Percentiles rank a stretch among this genome's conserved stretches.
These are phyloP conservation scores for Mythimna pallens DNA, from an alignment of 2,888 invertebrate species.

Conservation along the genomic window DNA sequence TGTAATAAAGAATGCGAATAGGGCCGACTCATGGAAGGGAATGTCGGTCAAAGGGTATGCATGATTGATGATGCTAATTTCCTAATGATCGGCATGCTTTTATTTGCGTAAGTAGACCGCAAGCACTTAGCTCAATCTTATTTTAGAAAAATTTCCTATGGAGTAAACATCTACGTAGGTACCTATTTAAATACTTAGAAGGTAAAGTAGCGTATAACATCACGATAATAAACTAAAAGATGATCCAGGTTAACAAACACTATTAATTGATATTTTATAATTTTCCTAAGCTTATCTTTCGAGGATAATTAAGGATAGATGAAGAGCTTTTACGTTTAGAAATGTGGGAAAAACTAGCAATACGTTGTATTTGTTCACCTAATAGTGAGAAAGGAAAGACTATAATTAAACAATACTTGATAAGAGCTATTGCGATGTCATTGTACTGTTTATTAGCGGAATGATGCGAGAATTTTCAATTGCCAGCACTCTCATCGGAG, in stretches of 20 bases:
- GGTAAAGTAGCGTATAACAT: neutral
- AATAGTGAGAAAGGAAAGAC: conserved; percentile 30
- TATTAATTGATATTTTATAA: neutral
- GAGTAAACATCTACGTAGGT: neutral
- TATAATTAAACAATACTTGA: conserved; percentile 45
- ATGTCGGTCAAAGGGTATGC: conserved; percentile 76
- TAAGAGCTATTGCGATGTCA: conserved; percentile 55
- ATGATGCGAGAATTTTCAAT: conserved; percentile 59
- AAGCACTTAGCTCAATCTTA: conserved; percentile 40
- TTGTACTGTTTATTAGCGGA: conserved; percentile 61
- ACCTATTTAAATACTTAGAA: neutral
- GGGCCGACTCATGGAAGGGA: conserved; percentile 57
- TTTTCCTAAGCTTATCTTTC: neutral
- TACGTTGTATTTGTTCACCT: conserved; percentile 21
- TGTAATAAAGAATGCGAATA: conserved; percentile 52
- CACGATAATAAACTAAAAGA: neutral
- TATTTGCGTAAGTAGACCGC: conserved; percentile 72
- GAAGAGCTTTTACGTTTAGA: neutral
- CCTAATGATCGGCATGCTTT: conserved; percentile 76
- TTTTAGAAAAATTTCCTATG: conserved; percentile 30
- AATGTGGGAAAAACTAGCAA: neutral
- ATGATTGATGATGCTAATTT: conserved; percentile 84
- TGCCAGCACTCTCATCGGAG: conserved; percentile 34
- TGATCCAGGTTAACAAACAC: neutral
- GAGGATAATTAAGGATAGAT: neutral